Conservation (phyloP, 2,113 vertebrate genomes). For the Symphodus melops region DNA sequence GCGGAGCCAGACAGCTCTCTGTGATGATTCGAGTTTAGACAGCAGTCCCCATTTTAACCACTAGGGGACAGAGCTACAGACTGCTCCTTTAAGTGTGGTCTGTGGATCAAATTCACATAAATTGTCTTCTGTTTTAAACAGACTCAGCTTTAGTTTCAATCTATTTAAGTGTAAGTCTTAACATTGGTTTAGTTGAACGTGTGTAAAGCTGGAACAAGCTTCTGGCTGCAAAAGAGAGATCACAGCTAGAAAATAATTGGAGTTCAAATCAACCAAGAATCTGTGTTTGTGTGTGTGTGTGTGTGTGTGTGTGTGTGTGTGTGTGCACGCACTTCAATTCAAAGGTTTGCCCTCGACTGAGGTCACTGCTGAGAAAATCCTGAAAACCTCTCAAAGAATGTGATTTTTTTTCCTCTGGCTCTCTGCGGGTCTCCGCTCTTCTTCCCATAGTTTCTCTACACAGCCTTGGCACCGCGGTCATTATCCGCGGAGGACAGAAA, state of each 20-base stretch:
- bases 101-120: too few species aligned
- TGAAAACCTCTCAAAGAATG: background rate
- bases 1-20: too few species aligned
- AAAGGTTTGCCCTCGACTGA: background rate
- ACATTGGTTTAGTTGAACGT: background rate
- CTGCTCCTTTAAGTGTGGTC: too few species aligned
- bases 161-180: too few species aligned
- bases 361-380: slow-evolving; percentile 9
- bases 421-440: slow-evolving; percentile 17
- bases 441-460: slow-evolving; percentile 38
- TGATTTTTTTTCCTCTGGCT: too few species aligned
- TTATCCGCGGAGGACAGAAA: slow-evolving; percentile 61
- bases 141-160: too few species aligned
- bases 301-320: too few species aligned
- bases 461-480: slow-evolving; percentile 36
- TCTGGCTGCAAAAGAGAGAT: background rate
- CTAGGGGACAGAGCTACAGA: too few species aligned
- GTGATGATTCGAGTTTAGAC: too few species aligned
- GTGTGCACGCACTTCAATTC: too few species aligned
- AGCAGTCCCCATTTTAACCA: too few species aligned
- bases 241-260: background rate
- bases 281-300: background rate
- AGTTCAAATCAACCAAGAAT: background rate
- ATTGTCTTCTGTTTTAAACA: too few species aligned
- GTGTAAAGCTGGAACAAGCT: background rate